Evolutionary conservation across 2,113 vertebrate genomes (phyloP), one percentile per base, ranked within the genome.

Genomic region (Sylvilagus bachmani): DNA sequence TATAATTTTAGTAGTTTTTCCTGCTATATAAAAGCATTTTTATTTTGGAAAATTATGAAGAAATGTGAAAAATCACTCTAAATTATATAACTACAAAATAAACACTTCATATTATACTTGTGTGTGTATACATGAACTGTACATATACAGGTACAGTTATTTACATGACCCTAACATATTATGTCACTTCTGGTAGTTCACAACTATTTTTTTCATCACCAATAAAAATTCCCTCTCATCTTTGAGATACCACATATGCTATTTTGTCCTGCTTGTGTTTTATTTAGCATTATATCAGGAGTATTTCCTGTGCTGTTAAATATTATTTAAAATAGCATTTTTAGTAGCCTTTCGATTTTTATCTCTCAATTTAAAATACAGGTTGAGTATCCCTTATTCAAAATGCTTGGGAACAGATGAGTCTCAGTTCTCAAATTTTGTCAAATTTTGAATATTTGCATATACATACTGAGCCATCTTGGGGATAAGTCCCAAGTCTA

Each of bases 1-100:
- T 75, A 14, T 27, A 91, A 79, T 96, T 88, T 92, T 81, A 62
- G 77, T 88, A n/a, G 53, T 58, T 36, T 90, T 69, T 51, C 36
- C 33, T 38, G 81, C 51, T 67, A 73, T 53, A 62, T 61, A 53
- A 73, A 92, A 81, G 74, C 69, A 82, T 36, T 24, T 78, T 92
- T 74, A 58, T 71, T 55, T 21, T 82, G 16, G n/a, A n/a, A 93
- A 96, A 85, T 61, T 44, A 78, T 61, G 19, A 49, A 66, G 78
- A 86, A 67, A 80, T 55, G n/a, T 80, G 10, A 93, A 81, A 95
- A 83, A 36, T 64, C 36, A 64, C 33, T 49, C 64, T 82, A 84
- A 82, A 61, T 61, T 70, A 80, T 17, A 53, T 64, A 89, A 66
- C 55, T 77, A 33, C 38, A 55, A 83, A 92, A 89, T n/a, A 64